Evolutionary conservation across 2,888 invertebrate species (phyloP).

Genomic region (Drosophila formosana): DNA sequence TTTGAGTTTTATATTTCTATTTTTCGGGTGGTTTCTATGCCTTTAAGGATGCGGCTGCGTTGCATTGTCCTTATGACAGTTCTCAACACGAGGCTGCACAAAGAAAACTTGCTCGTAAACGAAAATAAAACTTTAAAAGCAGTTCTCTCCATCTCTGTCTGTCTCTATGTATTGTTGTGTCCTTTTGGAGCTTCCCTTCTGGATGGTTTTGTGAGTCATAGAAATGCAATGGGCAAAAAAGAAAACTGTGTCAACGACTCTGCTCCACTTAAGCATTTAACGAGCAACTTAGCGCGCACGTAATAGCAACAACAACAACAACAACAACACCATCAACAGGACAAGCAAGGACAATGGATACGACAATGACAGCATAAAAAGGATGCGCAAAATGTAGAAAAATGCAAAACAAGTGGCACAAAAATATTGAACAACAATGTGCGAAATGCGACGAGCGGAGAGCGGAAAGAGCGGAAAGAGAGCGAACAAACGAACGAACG

Average conservation of each 20-base stretch:
- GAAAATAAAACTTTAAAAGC: constrained; percentile 62
- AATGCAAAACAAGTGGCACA: constrained; percentile 76
- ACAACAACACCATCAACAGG: constrained; percentile 33
- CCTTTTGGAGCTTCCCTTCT: constrained; percentile 17
- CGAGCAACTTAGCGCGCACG: constrained; percentile 70
- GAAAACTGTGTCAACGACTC: constrained; percentile 80
- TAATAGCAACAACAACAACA: constrained; percentile 53
- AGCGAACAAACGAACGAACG: constrained; percentile 14
- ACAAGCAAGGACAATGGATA: constrained; percentile 26
- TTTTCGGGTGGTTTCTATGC: constrained; percentile 15
- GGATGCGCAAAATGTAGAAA: constrained; percentile 67
- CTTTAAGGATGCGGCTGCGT: constrained; percentile 35
- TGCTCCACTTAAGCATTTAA: constrained; percentile 80
- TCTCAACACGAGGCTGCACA: constrained; percentile 42
- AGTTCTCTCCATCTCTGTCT: constrained; percentile 19
- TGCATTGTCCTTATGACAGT: constrained; percentile 57
- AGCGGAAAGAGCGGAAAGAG: constrained; percentile 25
- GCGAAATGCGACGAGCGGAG: constrained; percentile 22
- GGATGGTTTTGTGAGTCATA: constrained; percentile 55
- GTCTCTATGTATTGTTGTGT: background rate
- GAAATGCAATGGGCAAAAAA: constrained; percentile 53
- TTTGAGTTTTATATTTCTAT: constrained; percentile 16
- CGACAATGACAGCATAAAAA: constrained; percentile 54
- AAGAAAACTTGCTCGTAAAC: constrained; percentile 55
- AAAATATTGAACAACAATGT: constrained; percentile 75